These are phyloP conservation scores for Oceanites oceanicus DNA, from an alignment of 2,113 vertebrate species.

Conservation along the genomic window DNA sequence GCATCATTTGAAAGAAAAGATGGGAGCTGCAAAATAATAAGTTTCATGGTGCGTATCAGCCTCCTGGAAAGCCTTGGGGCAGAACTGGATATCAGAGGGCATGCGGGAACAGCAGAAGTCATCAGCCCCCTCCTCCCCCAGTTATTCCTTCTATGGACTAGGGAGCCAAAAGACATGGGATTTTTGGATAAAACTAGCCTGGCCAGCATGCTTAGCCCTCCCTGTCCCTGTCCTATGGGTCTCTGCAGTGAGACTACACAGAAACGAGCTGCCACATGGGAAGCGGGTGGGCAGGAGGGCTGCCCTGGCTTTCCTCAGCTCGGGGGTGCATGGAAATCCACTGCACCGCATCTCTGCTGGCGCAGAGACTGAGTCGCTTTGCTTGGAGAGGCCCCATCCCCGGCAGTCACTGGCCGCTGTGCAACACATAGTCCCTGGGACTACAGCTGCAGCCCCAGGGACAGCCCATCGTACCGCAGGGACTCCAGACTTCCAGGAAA, in stretches of 20 bases:
- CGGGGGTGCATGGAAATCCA: neutral
- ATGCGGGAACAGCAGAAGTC: neutral
- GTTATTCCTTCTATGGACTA: neutral
- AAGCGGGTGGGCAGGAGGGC: neutral
- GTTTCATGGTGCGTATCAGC: neutral
- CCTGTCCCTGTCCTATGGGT: fast-evolving
- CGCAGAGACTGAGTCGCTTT: fast-evolving
- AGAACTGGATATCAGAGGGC: neutral
- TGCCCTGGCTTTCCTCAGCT: neutral
- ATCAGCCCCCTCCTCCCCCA: neutral
- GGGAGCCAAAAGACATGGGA: neutral
- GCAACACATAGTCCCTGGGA: fast-evolving
- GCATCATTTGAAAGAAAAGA: neutral
- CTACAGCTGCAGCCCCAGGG: neutral
- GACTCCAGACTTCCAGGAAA: neutral
- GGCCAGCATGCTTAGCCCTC: neutral
- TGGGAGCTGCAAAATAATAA: neutral
- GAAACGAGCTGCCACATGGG: fast-evolving
- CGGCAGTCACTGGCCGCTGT: neutral
- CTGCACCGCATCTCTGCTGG: neutral
- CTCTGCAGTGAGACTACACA: neutral
- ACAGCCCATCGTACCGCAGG: fast-evolving
- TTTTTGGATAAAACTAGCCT: neutral
- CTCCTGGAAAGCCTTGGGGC: neutral
- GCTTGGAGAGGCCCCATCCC: neutral